Conservation (phyloP, 2,113 vertebrate species). For the Arothron firmamentum region DNA sequence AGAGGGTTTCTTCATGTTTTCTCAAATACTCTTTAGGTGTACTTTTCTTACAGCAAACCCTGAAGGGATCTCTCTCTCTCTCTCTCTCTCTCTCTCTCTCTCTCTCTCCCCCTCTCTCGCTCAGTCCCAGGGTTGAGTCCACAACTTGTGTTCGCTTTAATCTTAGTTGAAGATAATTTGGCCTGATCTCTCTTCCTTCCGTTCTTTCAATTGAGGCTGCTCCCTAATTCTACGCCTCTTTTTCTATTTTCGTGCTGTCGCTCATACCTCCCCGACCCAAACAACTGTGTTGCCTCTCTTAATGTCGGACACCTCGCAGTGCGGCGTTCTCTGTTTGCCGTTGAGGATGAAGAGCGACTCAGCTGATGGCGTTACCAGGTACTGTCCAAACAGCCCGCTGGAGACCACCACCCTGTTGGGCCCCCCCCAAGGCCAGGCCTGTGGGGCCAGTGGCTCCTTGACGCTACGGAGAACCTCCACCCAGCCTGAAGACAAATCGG, state of each 20-base stretch:
- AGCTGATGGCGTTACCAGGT: constrained; percentile 84
- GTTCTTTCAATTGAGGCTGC: constrained; percentile 10
- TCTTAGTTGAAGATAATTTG: constrained; percentile 59
- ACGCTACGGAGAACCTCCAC: constrained; percentile 78
- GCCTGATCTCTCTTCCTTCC: constrained; percentile 45
- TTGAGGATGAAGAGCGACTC: constrained; percentile 89
- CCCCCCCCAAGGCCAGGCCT: constrained; percentile 82
- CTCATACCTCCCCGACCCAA: constrained; percentile 97
- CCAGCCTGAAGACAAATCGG: constrained; percentile 83
- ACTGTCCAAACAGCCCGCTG: constrained; percentile 92
- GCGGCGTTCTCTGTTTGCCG: constrained; percentile 81
- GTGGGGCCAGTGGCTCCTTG: constrained; percentile 77
- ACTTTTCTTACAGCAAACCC: constrained; percentile 69
- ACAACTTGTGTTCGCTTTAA: constrained; percentile 60
- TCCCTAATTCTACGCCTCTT: constrained; percentile 15
- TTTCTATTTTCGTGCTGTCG: constrained; percentile 19
- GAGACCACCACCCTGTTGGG: constrained; percentile 83
- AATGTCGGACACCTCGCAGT: constrained; percentile 90
- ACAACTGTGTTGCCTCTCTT: constrained; percentile 85
- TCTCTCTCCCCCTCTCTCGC: constrained; percentile 1
- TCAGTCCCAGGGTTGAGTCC: constrained; percentile 75
- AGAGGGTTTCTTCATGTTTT: constrained; percentile 61
- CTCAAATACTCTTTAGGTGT: constrained; percentile 61
- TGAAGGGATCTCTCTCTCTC: constrained; percentile 40
- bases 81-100: constrained; percentile 24